Conservation (phyloP, 2,888 invertebrate genomes). For the Zaprionus lineosus region DNA sequence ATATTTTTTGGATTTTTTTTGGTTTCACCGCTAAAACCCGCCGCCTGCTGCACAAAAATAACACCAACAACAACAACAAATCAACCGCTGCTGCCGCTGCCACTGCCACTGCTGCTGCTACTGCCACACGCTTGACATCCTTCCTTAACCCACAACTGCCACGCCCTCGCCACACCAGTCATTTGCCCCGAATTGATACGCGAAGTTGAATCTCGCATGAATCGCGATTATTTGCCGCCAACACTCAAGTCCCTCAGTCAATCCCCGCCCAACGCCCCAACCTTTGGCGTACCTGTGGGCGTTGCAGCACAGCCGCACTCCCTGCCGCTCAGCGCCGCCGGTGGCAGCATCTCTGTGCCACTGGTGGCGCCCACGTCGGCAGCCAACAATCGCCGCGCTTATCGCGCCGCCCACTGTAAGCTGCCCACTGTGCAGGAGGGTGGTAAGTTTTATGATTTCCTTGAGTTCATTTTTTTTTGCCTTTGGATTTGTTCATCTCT, state of each 20-base stretch:
- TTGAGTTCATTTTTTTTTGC: constrained; percentile 3
- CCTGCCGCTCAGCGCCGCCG: constrained; percentile 38
- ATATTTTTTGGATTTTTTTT: constrained; percentile 47
- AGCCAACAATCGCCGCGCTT: constrained; percentile 76
- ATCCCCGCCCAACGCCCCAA: constrained; percentile 72
- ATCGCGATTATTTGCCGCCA: constrained; percentile 90
- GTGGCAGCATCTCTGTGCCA: constrained; percentile 56
- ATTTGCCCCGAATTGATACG: constrained; percentile 94
- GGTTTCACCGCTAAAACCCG: constrained; percentile 66
- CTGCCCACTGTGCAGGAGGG: constrained; percentile 90
- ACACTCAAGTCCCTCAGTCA: constrained; percentile 83
- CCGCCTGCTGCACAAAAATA: constrained; percentile 36
- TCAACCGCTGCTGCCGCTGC: too few species aligned
- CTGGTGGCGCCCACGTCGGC: constrained; percentile 62
- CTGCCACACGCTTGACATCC: constrained; percentile 42
- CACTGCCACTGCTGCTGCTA: constrained; percentile 38
- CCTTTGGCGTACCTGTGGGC: constrained; percentile 42
- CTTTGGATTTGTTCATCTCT: background rate
- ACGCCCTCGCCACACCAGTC: constrained; percentile 84
- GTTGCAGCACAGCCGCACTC: constrained; percentile 44
- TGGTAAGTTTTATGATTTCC: constrained; percentile 84
- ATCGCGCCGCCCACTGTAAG: constrained; percentile 80
- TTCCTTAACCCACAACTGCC: too few species aligned
- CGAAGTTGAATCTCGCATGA: constrained; percentile 95
- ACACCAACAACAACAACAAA: constrained; percentile 21